A percentile compares a stretch with the other conserved stretches of the same genome.
phyloP scores from a whole-genome alignment of 2,797 vertebrate species.

The Lagodon rhomboides region DNA sequence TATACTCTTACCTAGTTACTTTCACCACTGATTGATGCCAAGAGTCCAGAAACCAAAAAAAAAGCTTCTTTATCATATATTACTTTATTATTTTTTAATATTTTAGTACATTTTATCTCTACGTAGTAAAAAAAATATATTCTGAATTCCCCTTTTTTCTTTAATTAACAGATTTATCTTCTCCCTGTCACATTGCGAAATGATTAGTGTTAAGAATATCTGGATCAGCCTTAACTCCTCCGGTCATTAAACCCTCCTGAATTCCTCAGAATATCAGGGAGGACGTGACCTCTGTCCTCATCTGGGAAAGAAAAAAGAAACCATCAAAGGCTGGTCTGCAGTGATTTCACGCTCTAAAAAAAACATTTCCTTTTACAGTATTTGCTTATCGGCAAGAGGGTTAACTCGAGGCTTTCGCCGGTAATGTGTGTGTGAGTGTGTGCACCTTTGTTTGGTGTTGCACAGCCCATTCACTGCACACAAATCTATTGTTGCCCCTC shows the following conservation, averaged over 20 bases:
- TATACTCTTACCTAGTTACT: too few species aligned
- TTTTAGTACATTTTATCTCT: neutral
- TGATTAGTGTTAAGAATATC: neutral
- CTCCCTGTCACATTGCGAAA: neutral
- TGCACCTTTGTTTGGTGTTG: neutral
- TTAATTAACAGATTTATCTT: too few species aligned
- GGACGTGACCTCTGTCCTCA: neutral
- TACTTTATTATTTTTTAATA: neutral
- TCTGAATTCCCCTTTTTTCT: neutral
- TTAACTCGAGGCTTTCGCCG: neutral
- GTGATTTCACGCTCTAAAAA: neutral
- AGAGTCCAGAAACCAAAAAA: neutral
- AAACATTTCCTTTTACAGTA: neutral
- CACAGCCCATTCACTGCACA: neutral
- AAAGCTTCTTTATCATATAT: neutral
- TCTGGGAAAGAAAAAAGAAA: neutral
- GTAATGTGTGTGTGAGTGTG: neutral
- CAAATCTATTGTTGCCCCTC: neutral
- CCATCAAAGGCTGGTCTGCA: neutral
- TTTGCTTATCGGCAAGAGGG: constrained; percentile 14
- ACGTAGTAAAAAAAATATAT: too few species aligned
- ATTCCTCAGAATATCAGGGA: constrained; percentile 8
- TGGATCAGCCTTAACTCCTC: neutral
- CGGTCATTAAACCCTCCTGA: constrained; percentile 10
- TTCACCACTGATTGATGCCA: neutral